Evolutionary conservation across 2,113 vertebrate genomes (phyloP), one percentile per base, ranked within the genome.

Genomic region (Psilopsiagon aurifrons): DNA sequence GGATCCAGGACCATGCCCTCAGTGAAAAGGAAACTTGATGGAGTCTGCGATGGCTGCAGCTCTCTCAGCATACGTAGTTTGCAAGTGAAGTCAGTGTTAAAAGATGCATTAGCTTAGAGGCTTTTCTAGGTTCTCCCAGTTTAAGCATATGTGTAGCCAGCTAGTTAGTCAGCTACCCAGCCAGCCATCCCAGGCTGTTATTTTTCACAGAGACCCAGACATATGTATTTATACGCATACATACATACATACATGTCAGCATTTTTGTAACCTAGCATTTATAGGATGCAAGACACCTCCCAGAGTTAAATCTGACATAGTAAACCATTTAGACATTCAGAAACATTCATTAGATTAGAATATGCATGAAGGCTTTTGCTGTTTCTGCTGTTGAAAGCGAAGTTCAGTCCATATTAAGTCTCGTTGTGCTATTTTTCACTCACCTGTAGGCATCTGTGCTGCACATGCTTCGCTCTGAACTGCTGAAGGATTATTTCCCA

Each of bases 1-100:
- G 16, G 27, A 83, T 44, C 19, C 3, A 7, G 63, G 49, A 51
- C 60, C 44, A 59, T 0, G 0, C 0, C 2, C 22, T 24, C 9
- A 1, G 4, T 57, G 41, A 24, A 43, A 59, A 83, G 63, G 28
- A 57, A 68, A 31, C 11, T 20, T 66, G 63, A 13, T 74, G 69
- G 83, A 75, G 44, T 7, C n/a, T 14, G 76, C 54, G 67, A 16
- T 70, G 73, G 47, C 69, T 86, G 68, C 67, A 83, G 63, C 11
- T 24, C 9, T 85, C 57, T 51, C 35, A 35, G 35, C 0, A 0
- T 37, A 70, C 44, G 49, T 33, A 37, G 19, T 86, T 74, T 70
- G 77, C 15, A 31, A 83, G 31, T 37, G 49, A 67, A 77, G 54
- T 16, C 33, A 60, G 33, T 4, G 10, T 71, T 68, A 57, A 81